A percentile compares a stretch with the other conserved stretches of the same genome.
These are phyloP conservation scores for Pegoplata infirma DNA, from an alignment of 2,888 invertebrate genomes.

Conservation along the genomic window DNA sequence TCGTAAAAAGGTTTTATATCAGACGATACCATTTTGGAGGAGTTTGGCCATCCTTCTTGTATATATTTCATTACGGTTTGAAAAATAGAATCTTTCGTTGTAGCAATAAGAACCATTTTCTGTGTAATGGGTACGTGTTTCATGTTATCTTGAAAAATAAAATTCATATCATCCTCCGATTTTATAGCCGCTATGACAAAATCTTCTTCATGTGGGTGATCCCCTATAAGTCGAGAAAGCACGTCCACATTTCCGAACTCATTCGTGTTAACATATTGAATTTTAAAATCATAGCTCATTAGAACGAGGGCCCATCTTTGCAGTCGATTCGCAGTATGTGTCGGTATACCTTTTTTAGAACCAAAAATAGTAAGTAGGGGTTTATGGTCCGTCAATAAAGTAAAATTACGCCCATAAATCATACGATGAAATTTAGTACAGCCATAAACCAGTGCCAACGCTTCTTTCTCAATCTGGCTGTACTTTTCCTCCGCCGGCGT, in stretches of 20 bases:
- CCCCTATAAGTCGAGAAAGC: slow-evolving; percentile 11
- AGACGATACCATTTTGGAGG: background rate
- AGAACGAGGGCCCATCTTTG: slow-evolving; percentile 33
- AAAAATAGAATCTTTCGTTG: background rate
- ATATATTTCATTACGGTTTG: background rate
- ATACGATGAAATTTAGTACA: slow-evolving; percentile 28
- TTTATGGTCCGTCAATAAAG: slow-evolving; percentile 39
- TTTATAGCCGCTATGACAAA: background rate
- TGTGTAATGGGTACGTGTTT: background rate
- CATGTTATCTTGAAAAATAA: background rate
- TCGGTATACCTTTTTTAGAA: slow-evolving; percentile 38
- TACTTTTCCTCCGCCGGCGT: slow-evolving; percentile 28
- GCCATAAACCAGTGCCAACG: slow-evolving; percentile 10
- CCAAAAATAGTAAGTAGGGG: slow-evolving; percentile 37
- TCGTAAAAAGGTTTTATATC: background rate
- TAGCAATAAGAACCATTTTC: slow-evolving; percentile 6
- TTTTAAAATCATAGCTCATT: slow-evolving; percentile 36
- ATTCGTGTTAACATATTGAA: slow-evolving; percentile 32
- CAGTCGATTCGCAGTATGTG: slow-evolving; percentile 32
- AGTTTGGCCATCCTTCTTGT: background rate
- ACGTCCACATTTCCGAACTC: slow-evolving; percentile 37
- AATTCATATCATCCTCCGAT: background rate
- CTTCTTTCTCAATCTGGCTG: slow-evolving; percentile 67
- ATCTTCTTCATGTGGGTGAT: background rate
- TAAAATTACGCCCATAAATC: slow-evolving; percentile 34